Evolutionary conservation across 2,113 vertebrate species (phyloP), one percentile per base, ranked within the genome.

Genomic region (Aldabrachelys gigantea): DNA sequence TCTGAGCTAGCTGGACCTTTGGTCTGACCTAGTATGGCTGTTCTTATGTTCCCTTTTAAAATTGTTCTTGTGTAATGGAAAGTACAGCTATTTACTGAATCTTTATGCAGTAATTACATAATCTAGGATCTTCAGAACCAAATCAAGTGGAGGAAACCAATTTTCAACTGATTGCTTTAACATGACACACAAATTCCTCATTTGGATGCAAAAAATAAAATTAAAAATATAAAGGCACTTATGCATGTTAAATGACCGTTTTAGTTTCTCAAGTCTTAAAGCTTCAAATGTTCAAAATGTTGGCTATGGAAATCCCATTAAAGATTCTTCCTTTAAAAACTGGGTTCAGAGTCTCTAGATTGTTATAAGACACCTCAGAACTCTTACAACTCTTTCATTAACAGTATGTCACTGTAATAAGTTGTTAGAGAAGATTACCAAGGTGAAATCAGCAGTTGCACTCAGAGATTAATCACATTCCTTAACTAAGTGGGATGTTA

Each of bases 201-300:
- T 85, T 88, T 91, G 92, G 52, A 96, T 88, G 21, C 80, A 78
- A 90, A 88, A 47, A 88, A 31, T 80, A 62, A 91, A 95, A 95
- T 79, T 10, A 85, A 83, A 94, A 80, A 69, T 75, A 69, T 72
- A 97, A 19, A 62, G n/a, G 38, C 80, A 88, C 78, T 38, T 13
- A 44, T 56, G 41, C 47, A 81, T 59, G 50, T n/a, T n/a, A 76
- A 12, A 44, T 22, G 49, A 41, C 31, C 3, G 29, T 50, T 57
- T 56, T 72, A 41, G 25, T 35, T 91, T 91, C 44, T 31, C 22
- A 49, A 38, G 17, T 47, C 19, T 72, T 86, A 80, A 80, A 35
- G 53, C 47, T 35, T 41, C 41, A 41, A 41, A 41, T 41, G 41
- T 41, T 41, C 41, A 41, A 41, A 41, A 76, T 25, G 24, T 76